Base-by-base conservation (phyloP, 2,113 vertebrate species). In the Empidonax traillii region DNA sequence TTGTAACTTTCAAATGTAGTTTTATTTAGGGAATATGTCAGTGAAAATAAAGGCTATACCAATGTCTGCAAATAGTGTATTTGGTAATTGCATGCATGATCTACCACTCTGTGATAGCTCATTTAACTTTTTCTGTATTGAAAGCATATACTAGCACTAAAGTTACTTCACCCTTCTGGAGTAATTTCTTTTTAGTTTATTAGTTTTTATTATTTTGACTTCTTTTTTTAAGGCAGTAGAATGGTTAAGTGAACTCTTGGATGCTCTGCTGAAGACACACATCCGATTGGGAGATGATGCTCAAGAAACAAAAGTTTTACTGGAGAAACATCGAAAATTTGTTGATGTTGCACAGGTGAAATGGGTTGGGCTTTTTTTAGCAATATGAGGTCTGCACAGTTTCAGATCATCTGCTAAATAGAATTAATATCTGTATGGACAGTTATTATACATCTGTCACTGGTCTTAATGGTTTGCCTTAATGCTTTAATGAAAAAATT, bases 291-390 rank as follows among this genome's bases (percentile, higher is more conserved):
- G 99, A 8, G 99, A 99, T 39, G 99, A 99, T 81, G 94, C 98
- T 86, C 99, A 99, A 97, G 99, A 99, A 98, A 99, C 99, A 25
- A 99, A 98, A 98, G 98, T 98, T 94, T 98, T 99, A 94, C 90
- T 99, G 98, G 99, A 99, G 98, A 99, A 99, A 96, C 99, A 99
- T 96, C 98, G 98, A 96, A 99, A 99, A 97, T 99, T 99, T 97
- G 99, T 99, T 96, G 99, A 99, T 89, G 99, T 99, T 30, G 99
- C 99, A 94, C 99, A 99, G 99, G 99, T 99, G 96, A 95, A 93
- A 96, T 87, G 5, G 75, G 35, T 81, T 39, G 80, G 94, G 71
- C 90, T 39, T 62, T 83, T 94, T 90, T 75, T 92, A 89, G 43
- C 88, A 68, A n/a, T 63, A 71, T 93, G 19, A 4, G 10, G 3